Base-by-base conservation (phyloP, 1,140 invertebrate genomes). In the Orussus abietinus region DNA sequence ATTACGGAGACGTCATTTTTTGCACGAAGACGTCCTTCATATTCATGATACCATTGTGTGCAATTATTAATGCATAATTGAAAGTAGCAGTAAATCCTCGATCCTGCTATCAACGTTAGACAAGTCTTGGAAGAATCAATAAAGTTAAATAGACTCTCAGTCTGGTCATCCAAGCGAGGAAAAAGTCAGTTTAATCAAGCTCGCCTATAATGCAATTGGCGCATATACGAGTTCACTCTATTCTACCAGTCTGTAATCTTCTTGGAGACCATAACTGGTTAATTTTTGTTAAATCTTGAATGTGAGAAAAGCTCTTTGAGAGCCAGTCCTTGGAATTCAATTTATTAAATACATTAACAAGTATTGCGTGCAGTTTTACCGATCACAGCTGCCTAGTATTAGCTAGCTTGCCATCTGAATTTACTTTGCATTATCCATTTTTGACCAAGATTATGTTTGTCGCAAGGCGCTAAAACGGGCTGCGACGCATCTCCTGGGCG, bases 371-470 rank as follows among this genome's bases (percentile, higher is more conserved):
- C 28, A 49, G 29, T 56, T 55, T 14, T 52, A 42, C 21, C 34
- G 28, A 32, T 53, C 47, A 18, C 19, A 35, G 32, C 34, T 44
- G 43, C 37, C 51, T 40, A 38, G 49, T 72, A 72, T 69, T 74
- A 71, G 69, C 71, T 72, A 34, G 89, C 88, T 75, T 95, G 90
- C 91, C 91, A 94, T 71, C 91, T 90, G 68, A 95, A 94, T 72
- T 95, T 92, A 45, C 85, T 86, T 64, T 92, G 85, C 93, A 97
- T 96, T 33, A 89, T 81, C 94, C 94, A 98, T 64, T 92, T 84
- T 69, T 98, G 94, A 9, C 85, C 83, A 19, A 72, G 61, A 34
- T 77, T 78, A 17, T 79, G 79, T 10, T 52, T 21, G 59, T 85
- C 82, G 74, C 93, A 97, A 12, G 80, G 70, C 22, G 83, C 76